Conservation (phyloP, 2,888 invertebrate species). For the Ferrisia virgata region DNA sequence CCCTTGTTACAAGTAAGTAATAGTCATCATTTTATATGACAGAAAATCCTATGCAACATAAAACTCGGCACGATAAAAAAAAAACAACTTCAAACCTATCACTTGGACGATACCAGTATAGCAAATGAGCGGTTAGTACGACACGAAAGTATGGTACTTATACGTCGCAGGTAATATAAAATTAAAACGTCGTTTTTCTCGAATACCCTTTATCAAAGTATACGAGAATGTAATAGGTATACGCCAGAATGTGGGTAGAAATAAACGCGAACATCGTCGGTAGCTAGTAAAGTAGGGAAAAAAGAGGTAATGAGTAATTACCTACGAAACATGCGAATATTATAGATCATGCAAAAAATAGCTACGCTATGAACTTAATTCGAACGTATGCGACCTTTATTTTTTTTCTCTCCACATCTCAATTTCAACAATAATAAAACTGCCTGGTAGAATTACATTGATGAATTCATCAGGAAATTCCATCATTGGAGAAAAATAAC, state of each 20-base stretch:
- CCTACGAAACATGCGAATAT: conserved; percentile 21
- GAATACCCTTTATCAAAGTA: conserved; percentile 3
- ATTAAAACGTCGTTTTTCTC: conserved; percentile 22
- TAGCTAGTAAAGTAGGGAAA: neutral
- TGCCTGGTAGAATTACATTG: too few species aligned
- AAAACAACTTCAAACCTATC: neutral
- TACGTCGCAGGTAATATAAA: neutral
- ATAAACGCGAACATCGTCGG: neutral
- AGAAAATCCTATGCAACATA: neutral
- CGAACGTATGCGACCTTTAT: neutral
- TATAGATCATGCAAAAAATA: conserved; percentile 8
- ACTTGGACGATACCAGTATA: neutral
- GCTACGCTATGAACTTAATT: conserved; percentile 3
- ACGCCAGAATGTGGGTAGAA: neutral
- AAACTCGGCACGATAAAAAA: neutral
- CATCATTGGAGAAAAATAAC: too few species aligned
- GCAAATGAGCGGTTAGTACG: conserved; percentile 14
- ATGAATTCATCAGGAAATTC: too few species aligned
- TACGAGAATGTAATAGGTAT: neutral
- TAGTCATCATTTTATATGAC: too few species aligned
- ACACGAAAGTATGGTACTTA: neutral
- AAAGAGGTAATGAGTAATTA: conserved; percentile 7
- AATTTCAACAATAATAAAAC: too few species aligned
- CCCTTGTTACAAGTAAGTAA: too few species aligned
- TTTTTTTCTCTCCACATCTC: too few species aligned